Evolutionary conservation across 2,888 invertebrate genomes (phyloP), one percentile per base, ranked within the genome.

Genomic region (Drosophila peninsularis): DNA sequence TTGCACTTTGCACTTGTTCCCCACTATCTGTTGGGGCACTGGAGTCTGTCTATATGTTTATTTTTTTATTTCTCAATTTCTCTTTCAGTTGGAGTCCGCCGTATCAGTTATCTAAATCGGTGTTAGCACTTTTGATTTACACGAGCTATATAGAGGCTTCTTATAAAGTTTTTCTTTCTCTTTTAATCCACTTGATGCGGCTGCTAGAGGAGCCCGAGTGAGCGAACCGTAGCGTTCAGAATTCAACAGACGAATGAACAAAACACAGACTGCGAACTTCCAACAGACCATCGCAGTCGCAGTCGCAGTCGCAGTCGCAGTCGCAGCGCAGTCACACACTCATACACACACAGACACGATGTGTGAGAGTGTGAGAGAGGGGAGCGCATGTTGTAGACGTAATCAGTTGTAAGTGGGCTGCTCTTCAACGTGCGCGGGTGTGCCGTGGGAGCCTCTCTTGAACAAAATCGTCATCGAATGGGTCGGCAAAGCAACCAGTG

Each of bases 211-310:
- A 75, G 63, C 68, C 60, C 65, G 63, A 78, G 73, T 45, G 60
- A 80, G 62, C 80, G 88, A 90, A 91, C 91, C 90, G 90, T 87
- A 81, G 80, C 85, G 90, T 89, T 91, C 89, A 86, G 89, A 90
- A 91, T 90, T 91, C 91, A 90, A 90, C 89, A 90, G 91, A 90
- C 91, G 91, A 91, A 91, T 91, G 91, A 92, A 91, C 86, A 87
- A 73, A 76, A 80, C 78, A 84, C 78, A 83, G 76, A 77, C 82
- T 53, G 70, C 71, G 68, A 79, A 79, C 87, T 78, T 71, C 87
- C 75, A 81, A 62, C 88, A 78, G 70, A 82, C 81, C 86, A 88
- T 75, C 69, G 78, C 67, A 63, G 74, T 75, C 74, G 64, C 74
- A 50, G 76, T 57, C 75, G 68, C 75, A 61, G 52, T 7, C 58